These are phyloP conservation scores for Imbricaverruca yamaguchii DNA, from an alignment of 2,888 invertebrate species.

Conservation along the genomic window DNA sequence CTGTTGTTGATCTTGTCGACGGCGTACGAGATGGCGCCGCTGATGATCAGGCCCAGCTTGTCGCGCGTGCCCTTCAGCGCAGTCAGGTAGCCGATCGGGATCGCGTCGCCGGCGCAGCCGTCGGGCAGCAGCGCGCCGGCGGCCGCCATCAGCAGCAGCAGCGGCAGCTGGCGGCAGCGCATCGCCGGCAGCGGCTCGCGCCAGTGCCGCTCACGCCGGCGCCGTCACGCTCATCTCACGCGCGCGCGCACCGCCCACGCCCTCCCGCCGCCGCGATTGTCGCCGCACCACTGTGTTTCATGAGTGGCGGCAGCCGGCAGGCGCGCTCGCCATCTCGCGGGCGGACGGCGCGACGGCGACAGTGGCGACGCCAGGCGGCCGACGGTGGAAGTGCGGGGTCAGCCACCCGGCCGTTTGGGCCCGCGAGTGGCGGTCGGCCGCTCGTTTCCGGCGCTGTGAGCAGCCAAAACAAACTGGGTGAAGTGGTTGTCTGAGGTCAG, in stretches of 20 bases:
- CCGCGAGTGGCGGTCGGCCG: not conserved
- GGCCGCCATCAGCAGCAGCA: not conserved
- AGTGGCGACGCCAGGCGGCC: not conserved
- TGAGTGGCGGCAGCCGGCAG: not conserved
- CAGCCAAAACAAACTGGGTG: too few species aligned
- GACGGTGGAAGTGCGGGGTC: not conserved
- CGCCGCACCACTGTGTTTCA: not conserved
- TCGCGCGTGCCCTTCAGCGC: conserved; percentile 69
- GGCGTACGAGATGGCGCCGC: conserved; percentile 84
- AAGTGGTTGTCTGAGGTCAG: too few species aligned
- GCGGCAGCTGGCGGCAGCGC: not conserved
- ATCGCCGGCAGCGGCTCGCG: not conserved
- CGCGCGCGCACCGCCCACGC: not conserved
- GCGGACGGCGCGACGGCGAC: not conserved
- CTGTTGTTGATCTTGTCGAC: conserved; percentile 62
- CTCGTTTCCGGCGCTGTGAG: too few species aligned
- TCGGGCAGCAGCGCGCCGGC: not conserved
- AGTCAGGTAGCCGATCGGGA: conserved; percentile 79
- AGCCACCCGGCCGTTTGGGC: not conserved
- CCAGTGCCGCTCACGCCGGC: not conserved
- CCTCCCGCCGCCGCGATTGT: not conserved
- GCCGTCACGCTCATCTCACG: not conserved
- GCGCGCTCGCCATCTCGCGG: not conserved
- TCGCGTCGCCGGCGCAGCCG: conserved; percentile 34
- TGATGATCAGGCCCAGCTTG: conserved; percentile 68